Base-by-base conservation (phyloP, 2,113 vertebrate species). In the Condylura cristata region DNA sequence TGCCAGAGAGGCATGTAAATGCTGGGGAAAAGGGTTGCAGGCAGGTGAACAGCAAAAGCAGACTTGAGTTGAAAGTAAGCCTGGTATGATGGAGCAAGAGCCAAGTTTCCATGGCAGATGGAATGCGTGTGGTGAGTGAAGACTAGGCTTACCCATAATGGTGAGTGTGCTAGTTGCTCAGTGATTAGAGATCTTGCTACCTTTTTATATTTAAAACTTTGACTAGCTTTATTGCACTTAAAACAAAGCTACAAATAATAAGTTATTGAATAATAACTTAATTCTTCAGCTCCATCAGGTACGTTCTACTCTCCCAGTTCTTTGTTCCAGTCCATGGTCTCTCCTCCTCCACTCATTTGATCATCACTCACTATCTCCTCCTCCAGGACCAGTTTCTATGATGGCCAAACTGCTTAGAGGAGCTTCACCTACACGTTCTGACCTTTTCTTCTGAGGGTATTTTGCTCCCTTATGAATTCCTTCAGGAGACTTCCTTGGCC, bases 81-180 rank as follows among this genome's bases (percentile, higher is more conserved):
- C 48, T 82, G 11, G 22, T 16, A 20, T 72, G 18, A 46, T 72
- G 22, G 46, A 65, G 9, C 14, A 7, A 75, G 61, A 63, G 65
- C 17, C 34, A 66, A 24, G 3, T 1, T 48, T 30, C 6, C 0
- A 0, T 34, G 56, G 41, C 24, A 41, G 28, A 28, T 68, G 20
- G 22, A 17, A 14, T 41, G 41, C 12, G 13, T 48, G 41, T 12
- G 13, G 37, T 48, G 3, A 58, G 11, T 65, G 48, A 60, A 22
- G 63, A 71, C n/a, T 30, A 18, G 14, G 8, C 5, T 72, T 22
- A 32, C 8, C n/a, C 53, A 10, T 20, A 14, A 6, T 7, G 6
- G 18, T 39, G 14, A 1, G 0, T 61, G 14, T 58, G 28, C 11
- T 30, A 30, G 9, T 22, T 46, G 20, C 44, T 86, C 8, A 37